Conservation (phyloP, 2,797 vertebrate genomes). For the Phaenicophaeus curvirostris region DNA sequence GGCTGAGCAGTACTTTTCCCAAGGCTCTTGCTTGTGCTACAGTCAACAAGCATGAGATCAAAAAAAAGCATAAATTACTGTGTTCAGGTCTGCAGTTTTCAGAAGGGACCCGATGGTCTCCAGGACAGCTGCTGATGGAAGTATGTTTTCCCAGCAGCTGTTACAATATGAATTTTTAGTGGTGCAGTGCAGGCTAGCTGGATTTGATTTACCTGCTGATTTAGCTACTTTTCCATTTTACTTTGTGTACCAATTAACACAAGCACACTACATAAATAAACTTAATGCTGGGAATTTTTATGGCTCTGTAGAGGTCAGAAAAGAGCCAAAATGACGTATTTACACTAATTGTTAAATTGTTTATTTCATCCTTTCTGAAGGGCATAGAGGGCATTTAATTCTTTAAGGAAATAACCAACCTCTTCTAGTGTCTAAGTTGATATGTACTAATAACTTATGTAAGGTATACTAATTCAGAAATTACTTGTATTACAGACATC, state of each 20-base stretch:
- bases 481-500: neutral
- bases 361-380: neutral
- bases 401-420: neutral
- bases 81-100: neutral
- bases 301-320: neutral
- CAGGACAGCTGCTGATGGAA: neutral
- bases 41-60: neutral
- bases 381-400: neutral
- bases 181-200: neutral
- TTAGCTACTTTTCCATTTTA: neutral
- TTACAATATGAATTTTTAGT: neutral
- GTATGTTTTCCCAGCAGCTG: neutral
- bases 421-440: neutral
- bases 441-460: neutral
- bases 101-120: neutral
- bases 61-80: neutral
- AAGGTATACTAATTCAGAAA: neutral
- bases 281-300: neutral
- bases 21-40: neutral
- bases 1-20: neutral
- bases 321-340: neutral
- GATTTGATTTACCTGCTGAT: neutral
- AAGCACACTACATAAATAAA: accelerated
- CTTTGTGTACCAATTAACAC: neutral
- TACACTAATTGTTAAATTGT: neutral